Conservation (phyloP, 2,797 vertebrate species). For the Hirundo rustica region DNA sequence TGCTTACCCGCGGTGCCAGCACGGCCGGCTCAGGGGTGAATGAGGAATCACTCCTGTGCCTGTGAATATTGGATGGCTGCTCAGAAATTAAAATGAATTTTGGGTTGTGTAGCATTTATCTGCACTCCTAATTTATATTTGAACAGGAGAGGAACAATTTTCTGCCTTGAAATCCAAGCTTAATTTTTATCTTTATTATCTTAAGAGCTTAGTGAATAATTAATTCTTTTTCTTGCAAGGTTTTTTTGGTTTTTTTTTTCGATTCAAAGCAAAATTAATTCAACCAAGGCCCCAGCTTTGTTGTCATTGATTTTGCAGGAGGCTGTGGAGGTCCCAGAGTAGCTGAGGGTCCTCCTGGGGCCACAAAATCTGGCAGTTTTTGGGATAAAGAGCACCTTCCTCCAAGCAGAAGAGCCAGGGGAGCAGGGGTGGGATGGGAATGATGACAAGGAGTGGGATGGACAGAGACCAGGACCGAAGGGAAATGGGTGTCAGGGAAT, state of each 20-base stretch:
- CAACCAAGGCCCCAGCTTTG: neutral
- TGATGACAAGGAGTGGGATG: neutral
- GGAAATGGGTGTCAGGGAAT: neutral
- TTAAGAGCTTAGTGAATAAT: conserved; percentile 47
- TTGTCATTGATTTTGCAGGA: neutral
- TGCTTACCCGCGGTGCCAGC: neutral
- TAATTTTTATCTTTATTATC: conserved; percentile 61
- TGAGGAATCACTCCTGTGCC: neutral
- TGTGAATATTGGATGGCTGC: conserved; percentile 28
- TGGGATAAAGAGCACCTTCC: neutral
- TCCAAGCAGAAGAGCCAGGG: neutral
- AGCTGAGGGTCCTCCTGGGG: neutral
- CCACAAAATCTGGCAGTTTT: fast-evolving
- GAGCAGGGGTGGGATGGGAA: neutral
- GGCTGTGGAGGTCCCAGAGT: neutral
- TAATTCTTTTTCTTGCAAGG: conserved; percentile 11
- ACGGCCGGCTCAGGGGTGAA: neutral
- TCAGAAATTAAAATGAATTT: conserved; percentile 54
- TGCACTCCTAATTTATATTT: conserved; percentile 46
- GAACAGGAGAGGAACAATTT: conserved; percentile 38
- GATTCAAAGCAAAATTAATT: conserved; percentile 26
- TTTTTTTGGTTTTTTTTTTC: neutral
- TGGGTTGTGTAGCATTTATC: conserved; percentile 10
- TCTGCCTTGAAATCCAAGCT: conserved; percentile 27
- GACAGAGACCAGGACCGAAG: neutral